A percentile compares a stretch with the other conserved stretches of the same genome.
Conservation (phyloP, 2,888 invertebrate species). For the Sacculina carcini region DNA sequence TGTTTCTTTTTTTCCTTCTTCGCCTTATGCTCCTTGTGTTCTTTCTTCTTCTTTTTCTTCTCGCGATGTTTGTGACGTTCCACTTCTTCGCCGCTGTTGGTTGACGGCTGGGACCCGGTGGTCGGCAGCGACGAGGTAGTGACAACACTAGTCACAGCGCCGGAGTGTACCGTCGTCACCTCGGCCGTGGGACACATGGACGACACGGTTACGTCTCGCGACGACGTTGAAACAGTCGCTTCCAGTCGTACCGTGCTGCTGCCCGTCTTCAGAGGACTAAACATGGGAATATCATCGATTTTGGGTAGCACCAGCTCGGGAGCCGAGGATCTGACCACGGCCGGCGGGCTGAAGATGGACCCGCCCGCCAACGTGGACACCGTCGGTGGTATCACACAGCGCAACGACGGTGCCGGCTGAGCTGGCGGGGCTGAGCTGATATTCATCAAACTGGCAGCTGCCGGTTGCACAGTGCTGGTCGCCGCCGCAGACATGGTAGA, state of each 20-base stretch:
- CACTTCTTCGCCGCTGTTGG: not conserved
- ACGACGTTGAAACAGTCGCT: not conserved
- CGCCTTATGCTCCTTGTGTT: constrained; percentile 10
- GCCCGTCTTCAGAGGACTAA: not conserved
- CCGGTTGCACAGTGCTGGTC: too few relatives aligned
- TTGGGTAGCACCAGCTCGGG: constrained; percentile 2
- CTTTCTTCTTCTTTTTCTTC: constrained; percentile 12
- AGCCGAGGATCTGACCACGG: not conserved
- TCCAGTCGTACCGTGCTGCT: not conserved
- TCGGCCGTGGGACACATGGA: not conserved
- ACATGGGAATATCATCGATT: not conserved
- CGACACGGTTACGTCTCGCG: not conserved
- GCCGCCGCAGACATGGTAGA: too few relatives aligned
- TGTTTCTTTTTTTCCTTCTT: constrained; percentile 14
- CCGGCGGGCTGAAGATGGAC: not conserved
- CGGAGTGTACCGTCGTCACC: not conserved
- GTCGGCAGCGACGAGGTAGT: not conserved
- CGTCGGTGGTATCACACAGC: too few relatives aligned
- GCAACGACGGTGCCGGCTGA: too few relatives aligned
- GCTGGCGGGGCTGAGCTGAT: too few relatives aligned
- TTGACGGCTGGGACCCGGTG: not conserved
- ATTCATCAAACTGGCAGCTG: too few relatives aligned
- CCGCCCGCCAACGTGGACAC: too few relatives aligned
- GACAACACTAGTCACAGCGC: not conserved
- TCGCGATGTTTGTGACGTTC: constrained; percentile 8